phyloP scores from a whole-genome alignment of 2,113 vertebrate genomes.

The human region GRCh38 chr9:28385001-28385500 shows the following conservation, averaged over 20 bases:
- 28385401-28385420: not conserved
- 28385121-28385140: not conserved
- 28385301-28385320: slow-evolving; percentile 26
- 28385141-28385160: not conserved
- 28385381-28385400: not conserved
- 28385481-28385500: not conserved
- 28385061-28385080: not conserved
- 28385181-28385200: not conserved
- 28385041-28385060: not conserved
- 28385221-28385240: not conserved
- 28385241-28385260: not conserved
- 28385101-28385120: not conserved
- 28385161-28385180: not conserved
- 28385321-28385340: not conserved
- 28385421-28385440: too few relatives aligned
- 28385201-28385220: not conserved
- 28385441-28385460: not conserved
- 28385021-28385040: not conserved
- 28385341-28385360: not conserved
- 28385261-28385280: not conserved
- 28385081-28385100: not conserved
- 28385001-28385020: not conserved
- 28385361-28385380: slow-evolving; percentile 14
- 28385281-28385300: not conserved
- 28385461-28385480: slow-evolving; percentile 5